Percentiles rank a stretch among this genome's conserved stretches.
These are phyloP conservation scores for Dicroscelio sp. DNA, from an alignment of 2,888 invertebrate species.

Conservation along the genomic window DNA sequence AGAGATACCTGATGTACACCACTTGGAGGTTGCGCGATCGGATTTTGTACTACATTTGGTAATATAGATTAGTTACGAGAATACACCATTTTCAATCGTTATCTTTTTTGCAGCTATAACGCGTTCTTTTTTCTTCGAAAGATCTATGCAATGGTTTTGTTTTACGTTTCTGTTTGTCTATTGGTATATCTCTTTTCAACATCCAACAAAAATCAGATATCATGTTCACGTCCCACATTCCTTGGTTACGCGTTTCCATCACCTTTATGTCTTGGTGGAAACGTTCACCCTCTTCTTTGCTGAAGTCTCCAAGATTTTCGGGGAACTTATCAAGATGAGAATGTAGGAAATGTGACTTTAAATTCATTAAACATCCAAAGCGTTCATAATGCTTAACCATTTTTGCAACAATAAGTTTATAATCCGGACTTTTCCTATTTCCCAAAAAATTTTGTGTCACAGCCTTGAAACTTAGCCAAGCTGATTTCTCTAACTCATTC, in stretches of 20 bases:
- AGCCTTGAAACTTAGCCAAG: slow-evolving; percentile 63
- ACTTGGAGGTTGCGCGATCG: too few relatives aligned
- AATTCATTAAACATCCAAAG: slow-evolving; percentile 38
- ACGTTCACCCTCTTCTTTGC: slow-evolving; percentile 38
- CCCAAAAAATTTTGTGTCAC: slow-evolving; percentile 49
- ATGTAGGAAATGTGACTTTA: too few relatives aligned
- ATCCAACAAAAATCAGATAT: slow-evolving; percentile 44
- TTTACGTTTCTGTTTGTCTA: slow-evolving; percentile 39
- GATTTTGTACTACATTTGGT: too few relatives aligned
- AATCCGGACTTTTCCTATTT: slow-evolving; percentile 47
- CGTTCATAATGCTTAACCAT: slow-evolving; percentile 26
- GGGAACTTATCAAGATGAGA: slow-evolving; percentile 46
- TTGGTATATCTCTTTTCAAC: slow-evolving; percentile 40
- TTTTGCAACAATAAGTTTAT: slow-evolving; percentile 38
- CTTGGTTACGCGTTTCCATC: slow-evolving; percentile 42
- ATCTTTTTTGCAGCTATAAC: slow-evolving; percentile 31
- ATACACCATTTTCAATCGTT: slow-evolving; percentile 7
- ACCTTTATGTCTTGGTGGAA: slow-evolving; percentile 28
- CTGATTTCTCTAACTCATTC: slow-evolving; percentile 46
- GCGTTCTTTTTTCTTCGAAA: slow-evolving; percentile 33
- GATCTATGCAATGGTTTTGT: slow-evolving; percentile 26
- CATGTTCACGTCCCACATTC: slow-evolving; percentile 42
- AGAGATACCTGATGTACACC: too few relatives aligned
- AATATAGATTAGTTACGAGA: too few relatives aligned
- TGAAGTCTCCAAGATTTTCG: slow-evolving; percentile 35